A percentile compares a stretch with the other conserved stretches of the same genome.
Evolutionary conservation across 2,797 vertebrate genomes (phyloP).

Genomic region (Masticophis lateralis): DNA sequence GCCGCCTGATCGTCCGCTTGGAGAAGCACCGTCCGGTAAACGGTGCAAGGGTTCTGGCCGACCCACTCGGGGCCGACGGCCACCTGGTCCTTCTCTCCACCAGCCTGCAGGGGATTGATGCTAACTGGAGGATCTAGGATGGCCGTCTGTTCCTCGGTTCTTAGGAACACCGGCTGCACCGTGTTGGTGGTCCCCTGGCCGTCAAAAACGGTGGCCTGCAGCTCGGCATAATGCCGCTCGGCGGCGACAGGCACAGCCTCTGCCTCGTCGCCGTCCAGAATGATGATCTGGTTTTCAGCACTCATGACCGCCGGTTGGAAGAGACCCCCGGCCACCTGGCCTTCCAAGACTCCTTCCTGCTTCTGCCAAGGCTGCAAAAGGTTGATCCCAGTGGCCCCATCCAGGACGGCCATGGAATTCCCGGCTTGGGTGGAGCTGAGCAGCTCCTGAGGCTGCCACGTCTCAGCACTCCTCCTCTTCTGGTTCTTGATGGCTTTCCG

Average conservation of each 20-base stretch:
- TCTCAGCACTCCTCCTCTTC: not conserved
- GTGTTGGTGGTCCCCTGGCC: not conserved
- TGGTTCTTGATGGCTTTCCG: not conserved
- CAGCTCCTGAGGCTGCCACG: not conserved
- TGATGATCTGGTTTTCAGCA: slow-evolving; percentile 26
- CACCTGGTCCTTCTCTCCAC: not conserved
- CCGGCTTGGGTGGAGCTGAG: not conserved
- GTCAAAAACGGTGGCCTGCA: not conserved
- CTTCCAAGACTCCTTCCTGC: slow-evolving; percentile 4
- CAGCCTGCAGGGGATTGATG: not conserved
- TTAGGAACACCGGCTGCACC: not conserved
- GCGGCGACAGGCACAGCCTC: not conserved
- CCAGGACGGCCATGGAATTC: slow-evolving; percentile 2
- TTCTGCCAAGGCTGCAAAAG: slow-evolving; percentile 24
- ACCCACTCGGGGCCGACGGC: not conserved
- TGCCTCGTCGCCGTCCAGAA: not conserved
- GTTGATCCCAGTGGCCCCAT: not conserved
- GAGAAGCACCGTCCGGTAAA: slow-evolving; percentile 2
- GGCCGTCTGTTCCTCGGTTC: not conserved
- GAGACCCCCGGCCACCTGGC: not conserved
- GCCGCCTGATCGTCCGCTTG: slow-evolving; percentile 1
- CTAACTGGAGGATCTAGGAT: not conserved
- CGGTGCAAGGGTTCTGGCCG: not conserved
- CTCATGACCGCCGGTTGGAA: not conserved
- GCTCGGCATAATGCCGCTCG: not conserved